A percentile compares a stretch with the other conserved stretches of the same genome.
phyloP scores from a whole-genome alignment of 2,113 vertebrate genomes.

The Meriones unguiculatus region DNA sequence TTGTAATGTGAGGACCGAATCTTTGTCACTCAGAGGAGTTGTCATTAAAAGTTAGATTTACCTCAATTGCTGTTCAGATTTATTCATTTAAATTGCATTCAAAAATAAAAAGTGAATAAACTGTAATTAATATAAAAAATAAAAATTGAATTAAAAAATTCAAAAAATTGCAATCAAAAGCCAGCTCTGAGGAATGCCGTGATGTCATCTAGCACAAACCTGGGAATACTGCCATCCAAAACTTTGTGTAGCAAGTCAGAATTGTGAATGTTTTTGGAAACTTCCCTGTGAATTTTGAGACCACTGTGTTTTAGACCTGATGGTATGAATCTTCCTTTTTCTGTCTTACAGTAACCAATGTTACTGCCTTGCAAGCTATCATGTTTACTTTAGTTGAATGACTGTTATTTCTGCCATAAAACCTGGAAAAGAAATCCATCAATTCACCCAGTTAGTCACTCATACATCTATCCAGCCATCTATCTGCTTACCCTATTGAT shows the following conservation, averaged over 20 bases:
- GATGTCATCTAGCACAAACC: slow-evolving; percentile 62
- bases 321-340: background rate
- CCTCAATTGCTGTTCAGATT: slow-evolving; percentile 1
- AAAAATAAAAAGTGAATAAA: background rate
- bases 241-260: slow-evolving; percentile 55
- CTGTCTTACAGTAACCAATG: background rate
- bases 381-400: slow-evolving; percentile 5
- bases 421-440: background rate
- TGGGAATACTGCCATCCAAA: slow-evolving; percentile 36
- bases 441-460: no score
- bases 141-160: no score
- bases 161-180: background rate
- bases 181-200: slow-evolving; percentile 39
- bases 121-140: no score
- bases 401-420: background rate
- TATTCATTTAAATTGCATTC: slow-evolving; percentile 56
- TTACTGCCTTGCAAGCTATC: background rate
- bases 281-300: slow-evolving; percentile 50
- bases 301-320: background rate
- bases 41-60: slow-evolving; percentile 50
- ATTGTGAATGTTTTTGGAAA: slow-evolving; percentile 38
- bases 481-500: background rate
- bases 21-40: background rate
- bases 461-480: background rate
- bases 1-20: background rate